Evolutionary conservation across 2,113 vertebrate species (phyloP), one percentile per base, ranked within the genome.

Genomic region (Taurulus bubalis): DNA sequence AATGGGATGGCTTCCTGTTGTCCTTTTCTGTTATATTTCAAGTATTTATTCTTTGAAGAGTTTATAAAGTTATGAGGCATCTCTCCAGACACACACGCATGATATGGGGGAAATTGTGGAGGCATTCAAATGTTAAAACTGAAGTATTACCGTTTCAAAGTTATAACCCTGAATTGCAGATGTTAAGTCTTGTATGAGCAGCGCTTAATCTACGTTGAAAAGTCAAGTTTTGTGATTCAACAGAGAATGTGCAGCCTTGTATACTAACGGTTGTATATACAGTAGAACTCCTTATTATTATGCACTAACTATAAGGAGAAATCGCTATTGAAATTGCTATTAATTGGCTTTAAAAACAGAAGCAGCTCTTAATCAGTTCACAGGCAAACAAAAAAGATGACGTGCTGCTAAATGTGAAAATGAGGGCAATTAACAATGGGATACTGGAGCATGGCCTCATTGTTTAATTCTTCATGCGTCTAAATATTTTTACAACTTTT

Each of bases 381-480:
- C 72, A 75, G 68, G 69, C 71, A 79, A 85, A 85, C 63, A 75
- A 32, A 87, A 77, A 79, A 79, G 59, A 83, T 71, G 69, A 73
- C 36, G 0, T 58, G 70, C 45, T 62, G 68, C 82, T 87, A 87
- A 87, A 87, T 84, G 63, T 85, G 80, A 87, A 89, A 89, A 85
- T 51, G 45, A 87, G 90, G 87, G 58, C 85, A 80, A 73, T 73
- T 88, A 77, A 75, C 65, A 67, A 16, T 20, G 51, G 64, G 68
- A 89, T 82, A 80, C 72, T 87, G 53, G 80, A 85, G 67, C 78
- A n/a, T 83, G 85, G 71, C 80, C 80, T 90, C 63, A 79, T 85
- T 91, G 47, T 79, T 79, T 26, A 53, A 71, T 67, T 71, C 3
- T 59, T 71, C 32, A 64, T 71, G 34, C 65, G 14, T 76, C 49